Evolutionary conservation across 2,113 vertebrate genomes (phyloP).

Genomic region (Apus apus): DNA sequence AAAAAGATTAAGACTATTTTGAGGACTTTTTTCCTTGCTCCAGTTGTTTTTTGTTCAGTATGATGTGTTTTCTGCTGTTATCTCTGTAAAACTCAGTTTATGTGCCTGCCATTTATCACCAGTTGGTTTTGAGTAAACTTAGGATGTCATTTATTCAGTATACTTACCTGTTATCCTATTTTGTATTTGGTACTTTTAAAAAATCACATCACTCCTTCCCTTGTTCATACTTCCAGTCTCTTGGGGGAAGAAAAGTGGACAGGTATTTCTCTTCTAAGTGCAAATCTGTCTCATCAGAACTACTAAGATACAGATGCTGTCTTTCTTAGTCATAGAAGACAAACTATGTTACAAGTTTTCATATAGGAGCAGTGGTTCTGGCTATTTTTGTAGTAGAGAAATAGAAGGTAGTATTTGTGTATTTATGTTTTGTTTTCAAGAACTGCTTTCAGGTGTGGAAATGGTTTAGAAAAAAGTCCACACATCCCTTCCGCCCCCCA

Average conservation of each 20-base stretch:
- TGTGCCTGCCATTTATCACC: neutral
- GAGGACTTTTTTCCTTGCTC: neutral
- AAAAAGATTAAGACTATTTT: no score
- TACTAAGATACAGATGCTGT: neutral
- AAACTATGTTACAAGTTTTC: neutral
- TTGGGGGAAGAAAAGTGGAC: neutral
- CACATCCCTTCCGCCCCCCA: fast-evolving
- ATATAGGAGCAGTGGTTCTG: neutral
- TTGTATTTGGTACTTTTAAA: neutral
- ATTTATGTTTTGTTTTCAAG: neutral
- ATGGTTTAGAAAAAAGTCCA: neutral
- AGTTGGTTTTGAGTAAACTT: neutral
- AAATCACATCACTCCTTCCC: neutral
- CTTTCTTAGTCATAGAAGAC: neutral
- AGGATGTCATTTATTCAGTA: neutral
- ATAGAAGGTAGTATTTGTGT: neutral
- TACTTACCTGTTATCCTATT: neutral
- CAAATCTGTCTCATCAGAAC: neutral
- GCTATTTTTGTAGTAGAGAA: neutral
- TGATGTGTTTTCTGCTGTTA: neutral
- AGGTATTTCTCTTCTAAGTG: neutral
- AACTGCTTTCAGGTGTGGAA: neutral
- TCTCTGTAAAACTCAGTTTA: neutral
- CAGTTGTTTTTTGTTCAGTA: neutral
- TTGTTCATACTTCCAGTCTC: neutral